A percentile compares a stretch with the other conserved stretches of the same genome.
phyloP scores from a whole-genome alignment of 2,797 vertebrate species.

The Pseudocheirus occidentalis region DNA sequence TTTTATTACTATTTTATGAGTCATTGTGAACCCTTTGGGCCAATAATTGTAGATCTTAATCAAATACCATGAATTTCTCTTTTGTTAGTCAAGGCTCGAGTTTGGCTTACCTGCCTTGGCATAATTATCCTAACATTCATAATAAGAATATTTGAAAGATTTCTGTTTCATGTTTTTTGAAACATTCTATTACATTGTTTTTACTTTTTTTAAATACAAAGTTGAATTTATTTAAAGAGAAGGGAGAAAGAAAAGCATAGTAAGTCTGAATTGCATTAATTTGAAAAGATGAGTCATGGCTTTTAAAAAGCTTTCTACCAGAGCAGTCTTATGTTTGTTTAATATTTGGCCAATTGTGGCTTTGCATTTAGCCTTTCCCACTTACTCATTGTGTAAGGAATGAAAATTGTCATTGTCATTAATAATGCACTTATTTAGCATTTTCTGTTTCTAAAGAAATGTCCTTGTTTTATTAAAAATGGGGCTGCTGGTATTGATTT shows the following conservation, averaged over 20 bases:
- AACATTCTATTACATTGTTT: no score
- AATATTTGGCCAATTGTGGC: constrained; percentile 77
- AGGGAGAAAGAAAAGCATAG: constrained; percentile 78
- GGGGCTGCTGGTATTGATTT: constrained; percentile 47
- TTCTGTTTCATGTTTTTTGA: no score
- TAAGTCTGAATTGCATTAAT: constrained; percentile 76
- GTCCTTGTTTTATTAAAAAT: constrained; percentile 58
- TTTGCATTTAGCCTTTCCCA: constrained; percentile 77
- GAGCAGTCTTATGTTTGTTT: constrained; percentile 73
- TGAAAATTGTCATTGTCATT: constrained; percentile 73
- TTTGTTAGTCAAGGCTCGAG: no score
- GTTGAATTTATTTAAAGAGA: constrained; percentile 79
- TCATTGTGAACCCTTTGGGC: no score
- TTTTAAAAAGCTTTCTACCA: constrained; percentile 80
- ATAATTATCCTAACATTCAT: no score
- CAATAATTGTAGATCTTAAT: no score
- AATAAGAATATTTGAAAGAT: no score
- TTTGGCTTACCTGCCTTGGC: no score
- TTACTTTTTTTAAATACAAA: constrained; percentile 61
- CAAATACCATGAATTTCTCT: no score
- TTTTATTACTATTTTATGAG: no score
- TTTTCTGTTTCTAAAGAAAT: constrained; percentile 67
- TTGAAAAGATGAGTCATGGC: constrained; percentile 73
- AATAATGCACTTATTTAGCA: constrained; percentile 61
- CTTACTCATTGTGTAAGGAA: constrained; percentile 73